Evolutionary conservation across 1,140 invertebrate species (phyloP), one percentile per base, ranked within the genome.

Genomic region (Planococcus citri): DNA sequence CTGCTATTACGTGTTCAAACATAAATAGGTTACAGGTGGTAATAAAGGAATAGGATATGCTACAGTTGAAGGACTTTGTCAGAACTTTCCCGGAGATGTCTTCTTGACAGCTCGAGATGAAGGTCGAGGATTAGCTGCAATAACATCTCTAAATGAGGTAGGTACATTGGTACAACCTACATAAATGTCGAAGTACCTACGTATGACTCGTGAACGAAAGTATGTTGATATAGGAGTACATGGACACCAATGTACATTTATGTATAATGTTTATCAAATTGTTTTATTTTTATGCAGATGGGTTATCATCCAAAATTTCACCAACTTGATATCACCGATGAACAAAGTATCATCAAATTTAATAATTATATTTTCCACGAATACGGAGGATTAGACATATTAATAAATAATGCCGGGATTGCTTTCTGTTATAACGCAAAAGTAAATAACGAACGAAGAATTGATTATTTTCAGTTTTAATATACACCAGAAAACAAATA

Each of bases 331-430:
- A 83, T 91, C 51, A 80, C 80, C 58, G 77, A 85, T 73, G 72
- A 75, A 3, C 76, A 80, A 20, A 89, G 86, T 73, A 79, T 89
- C 20, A 77, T 82, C 37, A 76, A 71, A 1, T 83, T 91, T 41
- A 75, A 79, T 0, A 80, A 85, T 71, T 85, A 82, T 74, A 73
- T 94, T 0, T 79, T 85, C 74, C 74, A 82, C 27, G 84, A 82
- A 24, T 83, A 93, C 77, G 85, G 84, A 12, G 88, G 89, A 0
- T 76, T 94, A 1, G 90, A 94, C 80, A 73, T 94, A 29, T 78
- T 94, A 14, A 82, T 94, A 0, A 93, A 93, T 75, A 94, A 94
- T 81, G 91, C 91, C 67, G 91, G 84, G 0, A 91, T 92, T 70
- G 73, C n/a, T n/a, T n/a, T n/a, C n/a, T n/a, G n/a, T n/a, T n/a